Evolutionary conservation across 2,113 vertebrate species (phyloP).

Genomic region (Hyperopisus bebe): DNA sequence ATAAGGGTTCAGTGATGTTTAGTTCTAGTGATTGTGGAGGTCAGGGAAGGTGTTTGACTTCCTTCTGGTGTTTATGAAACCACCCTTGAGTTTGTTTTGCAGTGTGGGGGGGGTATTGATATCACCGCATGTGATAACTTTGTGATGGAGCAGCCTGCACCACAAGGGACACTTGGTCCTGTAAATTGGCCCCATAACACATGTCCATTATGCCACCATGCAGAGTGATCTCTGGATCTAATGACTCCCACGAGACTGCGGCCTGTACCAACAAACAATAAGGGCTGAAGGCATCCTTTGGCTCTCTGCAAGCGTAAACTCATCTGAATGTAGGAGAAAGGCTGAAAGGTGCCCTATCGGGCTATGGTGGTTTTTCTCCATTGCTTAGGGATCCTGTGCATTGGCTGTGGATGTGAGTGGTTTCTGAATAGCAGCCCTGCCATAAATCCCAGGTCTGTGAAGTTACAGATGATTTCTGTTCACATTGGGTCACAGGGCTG

Average conservation of each 20-base stretch:
- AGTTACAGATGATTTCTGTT: neutral
- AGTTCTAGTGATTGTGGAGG: neutral
- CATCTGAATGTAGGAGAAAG: neutral
- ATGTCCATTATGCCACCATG: neutral
- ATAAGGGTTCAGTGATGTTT: neutral
- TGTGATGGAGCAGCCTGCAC: neutral
- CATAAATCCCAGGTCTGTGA: neutral
- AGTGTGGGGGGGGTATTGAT: neutral
- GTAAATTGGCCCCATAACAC: neutral
- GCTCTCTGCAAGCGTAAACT: neutral
- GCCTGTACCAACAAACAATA: neutral
- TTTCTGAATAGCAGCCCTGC: neutral
- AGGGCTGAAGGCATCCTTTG: neutral
- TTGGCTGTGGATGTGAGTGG: neutral
- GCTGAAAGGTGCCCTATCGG: neutral
- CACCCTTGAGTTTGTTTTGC: neutral
- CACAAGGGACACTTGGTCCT: neutral
- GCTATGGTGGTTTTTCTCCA: neutral
- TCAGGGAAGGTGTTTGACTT: neutral
- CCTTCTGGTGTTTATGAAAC: neutral
- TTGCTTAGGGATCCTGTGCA: neutral
- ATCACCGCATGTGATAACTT: neutral
- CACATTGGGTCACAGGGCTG: neutral
- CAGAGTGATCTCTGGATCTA: neutral
- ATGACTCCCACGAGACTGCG: neutral